phyloP scores from a whole-genome alignment of 2,888 invertebrate species.

The Tetragonisca angustula region DNA sequence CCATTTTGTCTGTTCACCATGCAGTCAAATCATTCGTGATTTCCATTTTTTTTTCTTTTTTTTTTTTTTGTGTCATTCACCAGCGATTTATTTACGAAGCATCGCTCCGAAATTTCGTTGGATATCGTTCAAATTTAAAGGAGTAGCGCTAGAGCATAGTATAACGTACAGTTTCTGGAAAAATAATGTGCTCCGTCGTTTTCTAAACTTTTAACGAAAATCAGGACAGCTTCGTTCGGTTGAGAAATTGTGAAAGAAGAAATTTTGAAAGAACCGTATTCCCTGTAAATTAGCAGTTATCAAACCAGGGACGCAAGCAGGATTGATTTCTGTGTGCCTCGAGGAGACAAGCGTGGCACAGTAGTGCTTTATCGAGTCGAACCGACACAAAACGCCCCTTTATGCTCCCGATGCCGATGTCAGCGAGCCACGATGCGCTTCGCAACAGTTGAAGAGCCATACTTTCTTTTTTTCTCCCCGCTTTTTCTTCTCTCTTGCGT shows the following conservation, averaged over 20 bases:
- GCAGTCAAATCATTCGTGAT: background rate
- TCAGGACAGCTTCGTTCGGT: rapidly evolving
- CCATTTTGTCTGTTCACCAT: background rate
- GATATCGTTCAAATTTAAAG: no score
- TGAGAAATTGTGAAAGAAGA: background rate
- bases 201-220: background rate
- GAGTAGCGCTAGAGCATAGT: no score
- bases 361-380: conserved; percentile 57
- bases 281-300: conserved; percentile 23
- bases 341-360: conserved; percentile 43
- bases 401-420: conserved; percentile 40
- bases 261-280: background rate
- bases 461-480: background rate
- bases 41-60: no score
- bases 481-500: background rate
- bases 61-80: no score
- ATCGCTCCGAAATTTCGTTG: no score
- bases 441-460: conserved; percentile 23
- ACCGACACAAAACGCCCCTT: conserved; percentile 61
- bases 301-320: conserved; percentile 25
- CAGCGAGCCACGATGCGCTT: conserved; percentile 16
- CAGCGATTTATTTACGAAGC: no score
- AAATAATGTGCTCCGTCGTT: no score
- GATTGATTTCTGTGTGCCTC: conserved; percentile 48
- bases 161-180: no score